These are phyloP conservation scores for Burhinus oedicnemus DNA, from an alignment of 2,113 vertebrate species.

Conservation along the genomic window DNA sequence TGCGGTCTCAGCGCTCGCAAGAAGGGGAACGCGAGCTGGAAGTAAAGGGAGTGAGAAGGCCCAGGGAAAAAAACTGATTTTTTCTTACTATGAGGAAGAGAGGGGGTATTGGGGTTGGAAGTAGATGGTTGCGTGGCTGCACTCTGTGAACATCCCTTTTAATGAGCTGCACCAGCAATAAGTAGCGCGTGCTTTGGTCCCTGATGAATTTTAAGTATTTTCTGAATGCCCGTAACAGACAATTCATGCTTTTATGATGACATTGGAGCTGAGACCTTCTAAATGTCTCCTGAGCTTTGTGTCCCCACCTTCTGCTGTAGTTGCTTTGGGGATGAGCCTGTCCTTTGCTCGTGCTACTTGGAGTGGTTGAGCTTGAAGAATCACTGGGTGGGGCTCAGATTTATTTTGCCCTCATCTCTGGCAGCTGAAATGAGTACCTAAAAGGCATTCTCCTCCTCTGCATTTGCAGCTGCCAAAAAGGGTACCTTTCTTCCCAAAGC, in stretches of 20 bases:
- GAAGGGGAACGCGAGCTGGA: neutral
- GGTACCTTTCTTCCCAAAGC: neutral
- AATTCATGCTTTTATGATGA: neutral
- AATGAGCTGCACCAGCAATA: neutral
- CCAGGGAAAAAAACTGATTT: neutral
- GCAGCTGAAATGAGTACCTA: neutral
- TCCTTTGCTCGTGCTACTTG: neutral
- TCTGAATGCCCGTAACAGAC: neutral
- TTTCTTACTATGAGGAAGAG: neutral
- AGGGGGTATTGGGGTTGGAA: neutral
- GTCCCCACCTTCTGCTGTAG: neutral
- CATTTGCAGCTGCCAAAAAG: neutral
- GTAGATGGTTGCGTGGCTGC: rapidly evolving
- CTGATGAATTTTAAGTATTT: neutral
- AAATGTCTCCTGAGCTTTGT: neutral
- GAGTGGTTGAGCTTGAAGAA: neutral
- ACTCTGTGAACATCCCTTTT: neutral
- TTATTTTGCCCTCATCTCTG: neutral
- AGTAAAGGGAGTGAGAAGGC: neutral
- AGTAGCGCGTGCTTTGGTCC: neutral
- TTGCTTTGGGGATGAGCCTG: neutral
- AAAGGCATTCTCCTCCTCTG: neutral
- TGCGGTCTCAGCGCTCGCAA: neutral
- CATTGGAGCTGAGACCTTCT: neutral
- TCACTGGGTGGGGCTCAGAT: neutral